Evolutionary conservation across 2,888 invertebrate genomes (phyloP), one percentile per base, ranked within the genome.

Genomic region (Odontocerum albicorne): DNA sequence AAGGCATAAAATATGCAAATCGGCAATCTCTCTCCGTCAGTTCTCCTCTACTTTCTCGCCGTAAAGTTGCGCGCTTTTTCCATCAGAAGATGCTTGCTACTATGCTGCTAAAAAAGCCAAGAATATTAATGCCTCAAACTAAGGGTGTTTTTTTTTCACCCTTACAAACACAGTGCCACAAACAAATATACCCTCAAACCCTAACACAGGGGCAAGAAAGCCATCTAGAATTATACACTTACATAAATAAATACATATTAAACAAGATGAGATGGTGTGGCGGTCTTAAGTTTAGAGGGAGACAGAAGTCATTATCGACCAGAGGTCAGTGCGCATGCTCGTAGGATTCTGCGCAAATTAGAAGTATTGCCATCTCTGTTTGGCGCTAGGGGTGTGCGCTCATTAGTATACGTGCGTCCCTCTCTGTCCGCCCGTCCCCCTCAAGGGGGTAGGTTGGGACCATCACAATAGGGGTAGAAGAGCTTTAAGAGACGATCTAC

Each of bases 241-340:
- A 60, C 57, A 57, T 60, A 60, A 60, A 60, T 60, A 60, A 60
- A 60, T 60, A 60, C 60, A 60, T 60, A 60, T 60, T 60, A 60
- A 60, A 49, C 53, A 43, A 45, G 49, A 56, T 45, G 59, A 55
- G 55, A 38, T 50, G 55, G 55, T 56, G 56, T 52, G 59, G 45
- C 53, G 52, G 53, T 42, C 52, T 55, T 59, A 59, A 55, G 33
- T 33, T 17, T 27, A 55, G 74, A 59, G 74, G 67, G 74, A 73
- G 76, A 74, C 73, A 74, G 71, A 72, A 67, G 75, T 78, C 78
- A 78, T 78, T 78, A 78, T 78, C 78, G 78, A 78, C 78, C 78
- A 75, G 69, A 67, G 78, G 77, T 77, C 77, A 75, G 69, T 69
- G 78, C 78, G 78, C 78, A 77, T 78, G 78, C 78, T 73, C 76